phyloP scores from a whole-genome alignment of 2,797 vertebrate species.

The Myotis vivesi region DNA sequence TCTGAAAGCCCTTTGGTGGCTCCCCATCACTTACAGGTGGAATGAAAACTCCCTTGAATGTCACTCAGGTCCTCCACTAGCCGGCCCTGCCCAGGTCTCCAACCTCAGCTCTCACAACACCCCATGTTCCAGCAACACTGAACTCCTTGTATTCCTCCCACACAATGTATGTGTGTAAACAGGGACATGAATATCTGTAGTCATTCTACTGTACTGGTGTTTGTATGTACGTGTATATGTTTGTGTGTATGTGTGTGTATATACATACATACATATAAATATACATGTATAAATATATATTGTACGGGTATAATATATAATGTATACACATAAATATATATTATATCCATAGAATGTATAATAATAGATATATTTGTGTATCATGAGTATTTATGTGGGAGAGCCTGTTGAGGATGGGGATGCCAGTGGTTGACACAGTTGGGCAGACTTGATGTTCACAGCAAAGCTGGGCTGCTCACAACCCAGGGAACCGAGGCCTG shows the following conservation, averaged over 20 bases:
- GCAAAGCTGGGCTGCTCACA: background rate
- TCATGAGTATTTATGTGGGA: background rate
- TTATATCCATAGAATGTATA: too few relatives aligned
- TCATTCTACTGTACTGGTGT: background rate
- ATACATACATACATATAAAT: background rate
- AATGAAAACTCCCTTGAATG: background rate
- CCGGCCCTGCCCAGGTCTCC: background rate
- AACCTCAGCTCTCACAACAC: background rate
- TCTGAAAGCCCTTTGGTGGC: background rate
- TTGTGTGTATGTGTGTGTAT: rapidly evolving
- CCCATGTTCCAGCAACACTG: background rate
- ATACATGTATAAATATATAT: background rate
- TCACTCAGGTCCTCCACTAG: background rate
- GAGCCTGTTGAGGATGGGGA: background rate
- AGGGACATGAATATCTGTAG: background rate
- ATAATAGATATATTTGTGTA: background rate
- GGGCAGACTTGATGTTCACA: background rate
- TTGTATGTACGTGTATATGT: background rate
- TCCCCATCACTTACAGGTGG: background rate
- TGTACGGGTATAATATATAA: background rate
- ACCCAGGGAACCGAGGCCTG: background rate
- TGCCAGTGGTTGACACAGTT: background rate
- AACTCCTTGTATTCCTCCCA: background rate
- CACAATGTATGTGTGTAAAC: background rate
- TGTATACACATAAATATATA: too few relatives aligned